Conservation (phyloP, 2,797 vertebrate genomes). For the Limosa lapponica region DNA sequence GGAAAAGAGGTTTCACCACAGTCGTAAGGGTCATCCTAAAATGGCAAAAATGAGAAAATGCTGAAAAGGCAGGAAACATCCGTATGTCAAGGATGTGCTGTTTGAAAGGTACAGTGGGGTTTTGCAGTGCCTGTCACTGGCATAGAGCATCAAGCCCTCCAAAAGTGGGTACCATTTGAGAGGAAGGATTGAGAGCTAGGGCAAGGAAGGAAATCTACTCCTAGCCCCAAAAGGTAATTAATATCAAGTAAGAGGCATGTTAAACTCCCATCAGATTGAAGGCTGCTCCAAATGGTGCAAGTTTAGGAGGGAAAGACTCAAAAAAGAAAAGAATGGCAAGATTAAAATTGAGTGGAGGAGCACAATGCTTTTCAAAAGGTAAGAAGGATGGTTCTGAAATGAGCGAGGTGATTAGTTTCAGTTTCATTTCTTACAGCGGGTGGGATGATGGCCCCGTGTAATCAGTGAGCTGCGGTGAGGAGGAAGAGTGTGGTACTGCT, state of each 20-base stretch:
- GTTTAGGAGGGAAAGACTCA: background rate
- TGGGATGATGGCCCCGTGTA: background rate
- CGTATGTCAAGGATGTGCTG: rapidly evolving
- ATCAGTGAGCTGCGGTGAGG: background rate
- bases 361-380: background rate
- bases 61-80: background rate
- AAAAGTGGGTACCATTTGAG: background rate
- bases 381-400: background rate
- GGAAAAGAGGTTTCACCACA: background rate
- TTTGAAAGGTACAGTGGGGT: background rate
- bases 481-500: background rate
- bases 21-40: background rate
- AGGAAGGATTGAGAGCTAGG: background rate
- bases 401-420: background rate
- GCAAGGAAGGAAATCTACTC: background rate
- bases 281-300: background rate
- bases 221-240: background rate
- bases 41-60: background rate
- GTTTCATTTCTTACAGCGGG: rapidly evolving
- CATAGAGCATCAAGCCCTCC: background rate
- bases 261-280: background rate
- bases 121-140: background rate
- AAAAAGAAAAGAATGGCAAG: too few species aligned
- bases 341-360: background rate
- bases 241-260: background rate